Conservation (phyloP, 2,797 vertebrate species). For the Enteromius trimaculatus region DNA sequence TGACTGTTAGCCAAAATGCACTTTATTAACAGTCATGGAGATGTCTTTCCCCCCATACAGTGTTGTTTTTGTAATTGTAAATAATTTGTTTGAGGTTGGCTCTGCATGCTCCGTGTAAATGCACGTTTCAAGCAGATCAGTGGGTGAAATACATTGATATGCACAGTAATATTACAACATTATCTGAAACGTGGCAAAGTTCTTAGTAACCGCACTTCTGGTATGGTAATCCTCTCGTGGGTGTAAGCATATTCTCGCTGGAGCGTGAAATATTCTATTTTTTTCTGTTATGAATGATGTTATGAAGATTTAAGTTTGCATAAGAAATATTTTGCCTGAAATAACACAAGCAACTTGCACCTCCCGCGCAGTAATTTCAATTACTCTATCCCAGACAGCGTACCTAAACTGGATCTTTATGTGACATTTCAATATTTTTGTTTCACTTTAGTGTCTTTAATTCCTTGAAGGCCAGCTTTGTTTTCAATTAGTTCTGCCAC, state of each 20-base stretch:
- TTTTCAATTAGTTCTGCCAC: neutral
- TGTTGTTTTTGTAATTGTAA: slow-evolving; percentile 30
- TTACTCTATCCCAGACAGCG: neutral
- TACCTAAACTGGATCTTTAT: slow-evolving; percentile 14
- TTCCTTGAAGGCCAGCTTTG: slow-evolving; percentile 29
- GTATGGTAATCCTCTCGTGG: slow-evolving; percentile 38
- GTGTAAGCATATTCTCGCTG: slow-evolving; percentile 14
- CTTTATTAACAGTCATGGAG: neutral
- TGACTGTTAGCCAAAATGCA: neutral
- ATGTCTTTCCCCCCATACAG: neutral
- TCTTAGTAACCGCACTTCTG: slow-evolving; percentile 20
- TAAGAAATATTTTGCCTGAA: neutral
- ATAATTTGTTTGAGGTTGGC: slow-evolving; percentile 2
- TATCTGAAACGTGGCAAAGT: slow-evolving; percentile 39
- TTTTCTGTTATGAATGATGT: slow-evolving; percentile 22
- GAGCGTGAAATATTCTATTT: slow-evolving; percentile 29
- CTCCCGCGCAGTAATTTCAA: neutral
- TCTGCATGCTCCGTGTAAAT: slow-evolving; percentile 19
- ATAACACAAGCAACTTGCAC: neutral
- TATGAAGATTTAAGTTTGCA: slow-evolving; percentile 30
- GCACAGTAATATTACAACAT: slow-evolving; percentile 40
- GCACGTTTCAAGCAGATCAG: slow-evolving; percentile 38
- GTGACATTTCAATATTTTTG: slow-evolving; percentile 43
- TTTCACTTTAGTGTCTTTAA: slow-evolving; percentile 30
- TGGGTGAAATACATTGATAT: slow-evolving; percentile 40